Evolutionary conservation across 1,140 invertebrate species (phyloP).

Genomic region (Zaprionus lachaisei): DNA sequence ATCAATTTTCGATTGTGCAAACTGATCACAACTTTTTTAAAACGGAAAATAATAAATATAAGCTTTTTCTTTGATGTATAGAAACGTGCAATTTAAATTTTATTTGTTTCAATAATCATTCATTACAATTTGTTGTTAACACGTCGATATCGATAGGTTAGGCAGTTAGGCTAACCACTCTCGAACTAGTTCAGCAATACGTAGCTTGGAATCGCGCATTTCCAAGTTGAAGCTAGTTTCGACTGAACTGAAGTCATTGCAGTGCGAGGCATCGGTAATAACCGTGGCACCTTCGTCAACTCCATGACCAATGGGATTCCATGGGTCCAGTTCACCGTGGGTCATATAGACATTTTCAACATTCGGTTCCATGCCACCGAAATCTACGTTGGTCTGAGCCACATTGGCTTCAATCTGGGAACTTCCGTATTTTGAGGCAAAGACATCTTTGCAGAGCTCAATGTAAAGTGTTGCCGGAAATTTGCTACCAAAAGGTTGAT

Average conservation of each 20-base stretch:
- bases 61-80: background rate
- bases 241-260: constrained; percentile 89
- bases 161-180: constrained; percentile 86
- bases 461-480: constrained; percentile 87
- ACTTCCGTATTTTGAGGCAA: constrained; percentile 86
- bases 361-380: constrained; percentile 86
- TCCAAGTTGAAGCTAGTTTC: constrained; percentile 85
- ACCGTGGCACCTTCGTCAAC: constrained; percentile 86
- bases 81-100: background rate
- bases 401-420: constrained; percentile 85
- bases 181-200: constrained; percentile 86
- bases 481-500: constrained; percentile 88
- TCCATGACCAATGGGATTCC: constrained; percentile 87
- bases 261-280: constrained; percentile 86
- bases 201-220: constrained; percentile 87
- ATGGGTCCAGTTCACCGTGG: constrained; percentile 88
- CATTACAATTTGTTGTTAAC: background rate
- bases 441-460: constrained; percentile 89
- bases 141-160: background rate
- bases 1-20: background rate
- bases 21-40: background rate
- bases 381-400: constrained; percentile 87
- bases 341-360: constrained; percentile 88
- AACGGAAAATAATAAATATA: background rate
- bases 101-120: constrained; percentile 8